Evolutionary conservation across 2,888 invertebrate genomes (phyloP), one percentile per base, ranked within the genome.

Genomic region (Rhyacophila evoluta): DNA sequence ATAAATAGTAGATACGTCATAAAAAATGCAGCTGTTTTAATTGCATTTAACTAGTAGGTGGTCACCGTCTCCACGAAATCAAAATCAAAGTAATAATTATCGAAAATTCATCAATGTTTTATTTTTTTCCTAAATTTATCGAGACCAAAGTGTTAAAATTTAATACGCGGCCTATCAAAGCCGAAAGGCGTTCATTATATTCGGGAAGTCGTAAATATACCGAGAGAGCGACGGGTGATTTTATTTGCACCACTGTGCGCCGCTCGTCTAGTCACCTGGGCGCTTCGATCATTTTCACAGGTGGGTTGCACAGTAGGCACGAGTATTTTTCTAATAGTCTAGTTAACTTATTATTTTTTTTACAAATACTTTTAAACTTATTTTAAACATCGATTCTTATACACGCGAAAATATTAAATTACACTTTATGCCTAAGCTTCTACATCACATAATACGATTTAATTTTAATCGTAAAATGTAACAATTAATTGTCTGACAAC

Each of bases 121-220:
- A 55, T 55, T 55, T 55, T 25, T 55, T 55, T 19, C n/a, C 19
- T 19, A 55, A 55, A 55, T 55, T 55, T 55, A 55, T 55, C 19
- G 55, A 55, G 55, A 19, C 25, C 1, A 10, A 1, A 19, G 55
- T 55, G 55, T 55, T 55, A 55, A 19, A 55, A 19, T 55, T 55
- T 55, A 55, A 55, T 55, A 55, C 55, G 55, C 55, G 55, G 55
- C 19, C 19, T 72, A 25, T 72, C 37, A 72, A 72, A 38, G 72
- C 11, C 70, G 25, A 38, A 39, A 28, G n/a, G 19, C 71, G 19
- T 70, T 39, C 39, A 69, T 73, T 77, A 73, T 70, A 41, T 79
- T 79, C 76, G 76, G 79, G 79, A 79, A 79, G 79, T 79, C 36
- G 38, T 79, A 79, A 79, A 79, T 70, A 69, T 74, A 39, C n/a